These are phyloP conservation scores for Hassar affinis DNA, from an alignment of 2,113 vertebrate genomes.

Conservation along the genomic window DNA sequence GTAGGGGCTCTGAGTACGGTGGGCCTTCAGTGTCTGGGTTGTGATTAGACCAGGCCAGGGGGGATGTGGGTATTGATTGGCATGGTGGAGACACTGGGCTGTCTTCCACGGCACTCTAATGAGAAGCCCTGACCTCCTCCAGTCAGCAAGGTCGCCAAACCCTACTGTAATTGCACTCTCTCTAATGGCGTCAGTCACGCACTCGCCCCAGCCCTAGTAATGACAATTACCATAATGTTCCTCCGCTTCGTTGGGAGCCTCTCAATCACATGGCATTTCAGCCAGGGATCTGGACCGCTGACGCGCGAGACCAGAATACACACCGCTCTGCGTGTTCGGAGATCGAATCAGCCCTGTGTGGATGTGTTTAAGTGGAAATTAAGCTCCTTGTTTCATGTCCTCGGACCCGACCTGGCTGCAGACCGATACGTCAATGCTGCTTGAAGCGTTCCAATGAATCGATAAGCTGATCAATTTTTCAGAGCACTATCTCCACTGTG, in stretches of 20 bases:
- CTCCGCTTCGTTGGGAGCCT: conserved; percentile 62
- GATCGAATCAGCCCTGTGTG: conserved; percentile 34
- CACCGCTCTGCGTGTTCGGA: conserved; percentile 32
- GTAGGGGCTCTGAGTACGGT: conserved; percentile 35
- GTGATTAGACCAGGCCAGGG: conserved; percentile 74
- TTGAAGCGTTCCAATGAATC: conserved; percentile 49
- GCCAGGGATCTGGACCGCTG: conserved; percentile 58
- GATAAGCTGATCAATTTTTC: conserved; percentile 29
- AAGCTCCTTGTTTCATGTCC: conserved; percentile 23
- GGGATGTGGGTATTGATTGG: conserved; percentile 79
- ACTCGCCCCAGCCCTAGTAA: conserved; percentile 73
- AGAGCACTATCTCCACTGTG: conserved; percentile 29
- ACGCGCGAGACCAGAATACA: conserved; percentile 43
- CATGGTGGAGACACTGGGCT: conserved; percentile 78
- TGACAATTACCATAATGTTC: conserved; percentile 81
- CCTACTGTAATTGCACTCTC: conserved; percentile 82
- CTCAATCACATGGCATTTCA: conserved; percentile 67
- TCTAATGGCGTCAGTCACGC: conserved; percentile 80
- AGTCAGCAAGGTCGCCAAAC: conserved; percentile 80
- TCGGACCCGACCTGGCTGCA: conserved; percentile 27
- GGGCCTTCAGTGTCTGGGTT: conserved; percentile 65
- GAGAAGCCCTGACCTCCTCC: conserved; percentile 80
- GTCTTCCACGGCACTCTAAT: conserved; percentile 80
- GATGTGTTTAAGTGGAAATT: conserved; percentile 35
- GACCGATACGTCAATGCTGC: conserved; percentile 43